Evolutionary conservation across 1,140 invertebrate species (phyloP).

Genomic region (Hydropsyche tenuis): DNA sequence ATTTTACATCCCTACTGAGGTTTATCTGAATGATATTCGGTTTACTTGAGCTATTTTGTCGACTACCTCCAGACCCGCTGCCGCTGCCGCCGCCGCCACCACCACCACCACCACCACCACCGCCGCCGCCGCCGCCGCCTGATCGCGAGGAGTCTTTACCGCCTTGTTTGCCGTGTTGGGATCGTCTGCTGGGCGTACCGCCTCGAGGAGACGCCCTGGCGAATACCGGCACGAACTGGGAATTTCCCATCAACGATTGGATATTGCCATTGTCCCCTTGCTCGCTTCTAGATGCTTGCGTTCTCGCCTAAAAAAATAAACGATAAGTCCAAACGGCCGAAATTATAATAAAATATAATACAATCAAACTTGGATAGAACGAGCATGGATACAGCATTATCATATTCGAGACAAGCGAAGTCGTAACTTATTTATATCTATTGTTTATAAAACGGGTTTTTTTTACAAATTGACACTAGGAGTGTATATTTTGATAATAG

Average conservation of each 20-base stretch:
- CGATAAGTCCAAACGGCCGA: background rate
- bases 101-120: slow-evolving; percentile 49
- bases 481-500: too few species aligned
- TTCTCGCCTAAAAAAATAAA: background rate
- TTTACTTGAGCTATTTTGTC: slow-evolving; percentile 54
- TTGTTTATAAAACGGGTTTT: too few species aligned
- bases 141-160: slow-evolving; percentile 54
- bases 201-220: slow-evolving; percentile 2
- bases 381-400: background rate
- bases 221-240: background rate
- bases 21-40: slow-evolving; percentile 71
- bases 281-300: background rate
- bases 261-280: background rate
- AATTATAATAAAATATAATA: background rate
- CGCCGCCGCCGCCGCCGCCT: slow-evolving; percentile 54
- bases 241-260: background rate
- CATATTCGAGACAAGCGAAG: too few species aligned
- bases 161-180: slow-evolving; percentile 27
- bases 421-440: too few species aligned
- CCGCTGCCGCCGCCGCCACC: slow-evolving; percentile 43
- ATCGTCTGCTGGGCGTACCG: slow-evolving; percentile 10
- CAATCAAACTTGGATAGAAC: background rate
- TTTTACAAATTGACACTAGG: too few species aligned
- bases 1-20: slow-evolving; percentile 78
- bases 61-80: slow-evolving; percentile 39